A percentile compares a stretch with the other conserved stretches of the same genome.
These are phyloP conservation scores for Aldrovandia affinis DNA, from an alignment of 2,797 vertebrate species.

Conservation along the genomic window DNA sequence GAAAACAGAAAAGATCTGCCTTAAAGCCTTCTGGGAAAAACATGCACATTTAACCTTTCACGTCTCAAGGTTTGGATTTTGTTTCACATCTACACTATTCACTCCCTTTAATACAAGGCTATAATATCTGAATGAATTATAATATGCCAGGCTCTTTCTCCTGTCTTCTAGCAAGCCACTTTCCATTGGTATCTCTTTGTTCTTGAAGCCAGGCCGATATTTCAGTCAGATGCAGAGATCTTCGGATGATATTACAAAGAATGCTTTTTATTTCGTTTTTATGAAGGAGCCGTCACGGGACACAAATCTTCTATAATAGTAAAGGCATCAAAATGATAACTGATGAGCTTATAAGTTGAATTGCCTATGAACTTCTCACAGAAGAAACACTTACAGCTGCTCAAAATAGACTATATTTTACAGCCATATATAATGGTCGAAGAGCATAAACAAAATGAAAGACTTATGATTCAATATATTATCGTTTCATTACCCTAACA, in stretches of 20 bases:
- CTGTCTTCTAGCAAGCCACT: background rate
- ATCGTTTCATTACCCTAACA: too few relatives aligned
- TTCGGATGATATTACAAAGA: background rate
- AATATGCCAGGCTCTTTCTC: background rate
- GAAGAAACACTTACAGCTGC: background rate
- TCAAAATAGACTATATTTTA: background rate
- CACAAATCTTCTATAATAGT: background rate
- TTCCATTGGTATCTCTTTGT: background rate
- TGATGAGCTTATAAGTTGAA: background rate
- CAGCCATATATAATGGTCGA: background rate
- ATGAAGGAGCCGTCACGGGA: background rate
- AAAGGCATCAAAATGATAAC: background rate
- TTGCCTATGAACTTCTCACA: background rate
- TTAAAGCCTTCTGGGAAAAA: too few relatives aligned
- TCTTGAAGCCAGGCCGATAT: conserved; percentile 7
- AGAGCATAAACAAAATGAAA: background rate
- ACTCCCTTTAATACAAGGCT: background rate
- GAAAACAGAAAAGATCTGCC: too few relatives aligned
- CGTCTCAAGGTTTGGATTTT: background rate
- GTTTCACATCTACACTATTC: background rate
- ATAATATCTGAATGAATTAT: background rate
- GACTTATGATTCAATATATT: background rate
- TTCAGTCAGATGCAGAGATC: conserved; percentile 9
- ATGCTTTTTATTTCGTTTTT: background rate
- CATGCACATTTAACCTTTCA: background rate